These are phyloP conservation scores for Enteromius argenteus DNA, from an alignment of 2,797 vertebrate species.

Conservation along the genomic window DNA sequence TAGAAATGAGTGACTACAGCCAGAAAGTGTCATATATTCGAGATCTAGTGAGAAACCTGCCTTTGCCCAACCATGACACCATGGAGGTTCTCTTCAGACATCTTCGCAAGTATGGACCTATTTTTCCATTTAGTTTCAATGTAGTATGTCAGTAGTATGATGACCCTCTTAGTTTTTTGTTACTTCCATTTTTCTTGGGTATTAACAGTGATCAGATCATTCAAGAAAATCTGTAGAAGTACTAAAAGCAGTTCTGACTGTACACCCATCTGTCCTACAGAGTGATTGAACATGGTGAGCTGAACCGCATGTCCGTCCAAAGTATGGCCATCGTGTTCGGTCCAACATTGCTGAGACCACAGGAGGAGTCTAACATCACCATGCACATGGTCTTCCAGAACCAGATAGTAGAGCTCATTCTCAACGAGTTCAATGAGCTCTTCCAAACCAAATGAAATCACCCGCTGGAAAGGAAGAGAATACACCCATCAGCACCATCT, in stretches of 20 bases:
- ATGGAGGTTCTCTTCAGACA: slow-evolving; percentile 89
- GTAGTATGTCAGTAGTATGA: neutral
- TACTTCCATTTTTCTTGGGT: neutral
- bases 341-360: slow-evolving; percentile 89
- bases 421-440: slow-evolving; percentile 82
- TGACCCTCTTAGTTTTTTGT: neutral
- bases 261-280: slow-evolving; percentile 68
- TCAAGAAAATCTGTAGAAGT: neutral
- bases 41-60: slow-evolving; percentile 85
- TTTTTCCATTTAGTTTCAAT: neutral
- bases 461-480: neutral
- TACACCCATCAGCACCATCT: neutral
- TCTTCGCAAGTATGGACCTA: slow-evolving; percentile 82
- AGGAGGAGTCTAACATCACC: slow-evolving; percentile 88
- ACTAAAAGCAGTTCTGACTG: neutral
- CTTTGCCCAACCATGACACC: slow-evolving; percentile 86
- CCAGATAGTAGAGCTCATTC: slow-evolving; percentile 92
- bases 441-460: slow-evolving; percentile 73
- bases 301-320: slow-evolving; percentile 93
- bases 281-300: slow-evolving; percentile 82
- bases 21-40: slow-evolving; percentile 79
- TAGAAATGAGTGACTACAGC: slow-evolving; percentile 82
- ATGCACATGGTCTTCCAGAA: slow-evolving; percentile 96
- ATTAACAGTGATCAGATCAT: neutral
- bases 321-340: slow-evolving; percentile 93